Base-by-base conservation (phyloP, 2,113 vertebrate genomes). In the Caretta caretta region DNA sequence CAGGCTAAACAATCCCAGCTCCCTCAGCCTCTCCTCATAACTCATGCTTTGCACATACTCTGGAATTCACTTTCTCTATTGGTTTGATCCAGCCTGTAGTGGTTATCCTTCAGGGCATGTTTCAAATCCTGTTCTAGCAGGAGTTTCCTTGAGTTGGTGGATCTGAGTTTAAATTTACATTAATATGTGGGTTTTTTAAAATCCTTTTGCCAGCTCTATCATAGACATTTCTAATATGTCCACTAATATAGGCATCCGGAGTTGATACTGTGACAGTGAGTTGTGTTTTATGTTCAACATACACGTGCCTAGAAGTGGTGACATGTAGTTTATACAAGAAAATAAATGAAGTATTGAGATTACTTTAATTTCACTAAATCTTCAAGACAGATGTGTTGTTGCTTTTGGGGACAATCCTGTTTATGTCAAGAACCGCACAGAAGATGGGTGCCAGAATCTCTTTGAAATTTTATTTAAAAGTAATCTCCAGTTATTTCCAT, bases 21-120 rank as follows among this genome's bases (percentile, higher is more conserved):
- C n/a, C n/a, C n/a, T n/a, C n/a, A n/a, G n/a, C n/a, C n/a, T n/a
- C n/a, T n/a, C n/a, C n/a, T n/a, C n/a, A n/a, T n/a, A n/a, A n/a
- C n/a, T n/a, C n/a, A 17, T 12, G n/a, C 59, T 27, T 48, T 48
- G 29, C 1, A 0, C 8, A 48, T 65, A 65, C 5, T 1, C n/a
- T 46, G 6, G 57, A 59, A 62, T 35, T 62, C 46, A 35, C 17
- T 69, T n/a, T n/a, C 62, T n/a, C 16, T 9, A 20, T 19, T 69
- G 62, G 62, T 35, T n/a, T 69, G 16, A 69, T 35, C 62, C 62
- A n/a, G 62, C 4, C 31, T 19, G 16, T 69, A 8, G 7, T 69
- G 20, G 10, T 46, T 76, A 76, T 24, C n/a, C 11, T 65, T 31
- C 54, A 83, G 54, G 69, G 83, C 14, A 29, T 53, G 42, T 6